These are phyloP conservation scores for Hemicordylus capensis DNA, from an alignment of 2,113 vertebrate species.

Conservation along the genomic window DNA sequence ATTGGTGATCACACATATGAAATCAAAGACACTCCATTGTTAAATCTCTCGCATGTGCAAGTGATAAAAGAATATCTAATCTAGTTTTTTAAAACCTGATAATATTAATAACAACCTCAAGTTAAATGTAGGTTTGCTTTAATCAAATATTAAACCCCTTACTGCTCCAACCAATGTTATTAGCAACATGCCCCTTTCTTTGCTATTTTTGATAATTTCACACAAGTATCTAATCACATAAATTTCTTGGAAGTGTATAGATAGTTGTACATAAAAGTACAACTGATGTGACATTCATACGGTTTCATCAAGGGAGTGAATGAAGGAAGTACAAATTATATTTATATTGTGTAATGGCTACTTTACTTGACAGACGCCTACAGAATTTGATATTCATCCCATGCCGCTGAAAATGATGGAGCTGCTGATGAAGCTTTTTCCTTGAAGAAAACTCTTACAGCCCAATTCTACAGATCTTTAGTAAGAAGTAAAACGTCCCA, in stretches of 20 bases:
- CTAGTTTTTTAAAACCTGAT: constrained; percentile 16
- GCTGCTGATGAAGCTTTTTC: constrained; percentile 35
- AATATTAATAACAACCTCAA: neutral
- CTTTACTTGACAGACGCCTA: constrained; percentile 38
- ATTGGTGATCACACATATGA: neutral
- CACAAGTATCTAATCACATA: too few relatives aligned
- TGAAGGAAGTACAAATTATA: constrained; percentile 53
- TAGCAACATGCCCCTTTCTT: constrained; percentile 21
- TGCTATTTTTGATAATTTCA: constrained; percentile 44
- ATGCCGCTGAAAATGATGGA: constrained; percentile 32
- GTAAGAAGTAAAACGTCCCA: neutral
- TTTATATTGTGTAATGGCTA: constrained; percentile 49
- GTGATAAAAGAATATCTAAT: neutral
- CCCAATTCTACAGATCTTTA: neutral
- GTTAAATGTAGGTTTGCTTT: constrained; percentile 26
- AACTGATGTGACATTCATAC: constrained; percentile 17
- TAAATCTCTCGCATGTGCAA: constrained; percentile 6
- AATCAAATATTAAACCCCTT: constrained; percentile 12
- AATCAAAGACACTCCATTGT: neutral
- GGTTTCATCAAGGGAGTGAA: constrained; percentile 13
- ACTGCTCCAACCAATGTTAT: constrained; percentile 23
- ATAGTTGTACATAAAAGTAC: too few relatives aligned
- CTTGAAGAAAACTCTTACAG: neutral
- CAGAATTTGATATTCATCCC: constrained; percentile 38
- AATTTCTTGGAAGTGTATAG: too few relatives aligned